Evolutionary conservation across 2,113 vertebrate genomes (phyloP).

Genomic region (Emydura subglobosa): DNA sequence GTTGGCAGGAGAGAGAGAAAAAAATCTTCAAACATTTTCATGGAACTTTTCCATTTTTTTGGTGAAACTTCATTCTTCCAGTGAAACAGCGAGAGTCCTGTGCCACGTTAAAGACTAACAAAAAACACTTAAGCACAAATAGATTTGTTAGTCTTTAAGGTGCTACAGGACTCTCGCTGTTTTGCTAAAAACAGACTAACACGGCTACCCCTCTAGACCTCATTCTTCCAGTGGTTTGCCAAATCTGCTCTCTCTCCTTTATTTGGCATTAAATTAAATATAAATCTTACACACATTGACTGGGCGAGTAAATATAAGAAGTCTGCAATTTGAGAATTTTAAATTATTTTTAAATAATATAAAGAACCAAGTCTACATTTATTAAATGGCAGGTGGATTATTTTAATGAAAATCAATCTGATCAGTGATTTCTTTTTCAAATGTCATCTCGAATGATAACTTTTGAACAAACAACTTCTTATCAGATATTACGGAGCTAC

Average conservation of each 20-base stretch:
- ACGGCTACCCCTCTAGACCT: no score
- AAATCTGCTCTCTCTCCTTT: not conserved
- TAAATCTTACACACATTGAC: fast-evolving
- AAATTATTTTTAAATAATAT: not conserved
- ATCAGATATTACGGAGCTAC: not conserved
- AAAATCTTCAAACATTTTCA: not conserved
- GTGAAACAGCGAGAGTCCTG: no score
- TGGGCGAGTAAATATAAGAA: not conserved
- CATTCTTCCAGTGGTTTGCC: not conserved
- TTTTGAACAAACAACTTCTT: not conserved
- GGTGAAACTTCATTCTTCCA: not conserved
- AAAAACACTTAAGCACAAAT: no score
- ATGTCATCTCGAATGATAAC: not conserved
- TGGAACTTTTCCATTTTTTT: not conserved
- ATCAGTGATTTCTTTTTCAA: not conserved
- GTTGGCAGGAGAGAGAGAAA: not conserved
- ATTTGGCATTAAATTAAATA: not conserved
- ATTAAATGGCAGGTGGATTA: not conserved
- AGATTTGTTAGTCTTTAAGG: no score
- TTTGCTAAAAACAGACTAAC: no score
- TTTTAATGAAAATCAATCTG: not conserved
- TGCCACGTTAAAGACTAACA: no score
- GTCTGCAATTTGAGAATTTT: not conserved
- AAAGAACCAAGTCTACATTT: not conserved
- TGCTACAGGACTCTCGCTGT: no score